Percentiles rank a stretch among this genome's conserved stretches.
Evolutionary conservation across 2,113 vertebrate genomes (phyloP).

Genomic region (Rhinopomastus cyanomelas): DNA sequence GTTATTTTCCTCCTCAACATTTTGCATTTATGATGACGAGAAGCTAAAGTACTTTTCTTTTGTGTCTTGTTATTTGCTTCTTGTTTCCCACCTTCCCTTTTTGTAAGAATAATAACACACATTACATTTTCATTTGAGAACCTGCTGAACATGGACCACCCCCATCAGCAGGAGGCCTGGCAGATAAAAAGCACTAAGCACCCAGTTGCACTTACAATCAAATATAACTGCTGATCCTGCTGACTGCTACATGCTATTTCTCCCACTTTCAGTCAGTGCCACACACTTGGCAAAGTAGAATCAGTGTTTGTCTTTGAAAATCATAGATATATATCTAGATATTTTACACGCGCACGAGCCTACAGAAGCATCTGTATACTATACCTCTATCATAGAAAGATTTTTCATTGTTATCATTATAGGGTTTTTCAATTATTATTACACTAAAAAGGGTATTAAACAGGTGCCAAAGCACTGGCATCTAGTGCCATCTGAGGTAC

Average conservation of each 20-base stretch:
- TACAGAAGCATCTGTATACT: not conserved
- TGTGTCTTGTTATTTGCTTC: slow-evolving; percentile 29
- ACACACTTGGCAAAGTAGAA: not conserved
- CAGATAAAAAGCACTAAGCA: not conserved
- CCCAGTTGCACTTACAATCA: not conserved
- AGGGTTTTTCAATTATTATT: too few species aligned
- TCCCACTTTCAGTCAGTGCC: not conserved
- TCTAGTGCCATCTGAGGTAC: not conserved
- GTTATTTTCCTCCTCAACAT: not conserved
- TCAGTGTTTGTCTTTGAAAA: not conserved
- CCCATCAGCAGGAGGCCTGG: not conserved
- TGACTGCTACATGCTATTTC: not conserved
- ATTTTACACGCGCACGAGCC: not conserved
- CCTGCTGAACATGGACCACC: not conserved
- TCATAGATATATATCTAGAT: not conserved
- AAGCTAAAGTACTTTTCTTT: slow-evolving; percentile 1
- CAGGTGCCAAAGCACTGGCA: not conserved
- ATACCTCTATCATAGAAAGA: rapidly evolving
- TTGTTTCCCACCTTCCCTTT: not conserved
- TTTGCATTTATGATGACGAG: not conserved
- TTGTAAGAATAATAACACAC: not conserved
- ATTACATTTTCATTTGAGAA: not conserved
- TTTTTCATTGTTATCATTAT: not conserved
- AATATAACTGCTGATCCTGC: not conserved
- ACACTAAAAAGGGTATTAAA: not conserved